These are phyloP conservation scores for Mythimna lalbum DNA, from an alignment of 2,888 invertebrate genomes.

Conservation along the genomic window DNA sequence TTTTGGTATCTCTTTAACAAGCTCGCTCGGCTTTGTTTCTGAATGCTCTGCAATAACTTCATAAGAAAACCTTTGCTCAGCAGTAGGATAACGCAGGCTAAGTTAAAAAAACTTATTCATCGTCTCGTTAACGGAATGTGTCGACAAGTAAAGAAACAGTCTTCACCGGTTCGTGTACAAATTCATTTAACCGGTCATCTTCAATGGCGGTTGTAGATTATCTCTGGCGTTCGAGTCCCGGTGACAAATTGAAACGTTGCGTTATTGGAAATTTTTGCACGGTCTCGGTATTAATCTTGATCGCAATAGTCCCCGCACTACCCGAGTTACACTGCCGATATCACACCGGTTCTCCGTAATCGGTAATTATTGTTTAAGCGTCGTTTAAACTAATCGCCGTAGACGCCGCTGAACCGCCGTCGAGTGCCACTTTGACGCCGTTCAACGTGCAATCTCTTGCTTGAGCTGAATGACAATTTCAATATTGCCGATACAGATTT, in stretches of 20 bases:
- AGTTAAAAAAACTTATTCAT: slow-evolving; percentile 18
- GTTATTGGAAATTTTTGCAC: slow-evolving; percentile 66
- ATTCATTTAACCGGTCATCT: slow-evolving; percentile 63
- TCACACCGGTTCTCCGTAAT: slow-evolving; percentile 79
- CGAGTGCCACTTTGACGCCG: slow-evolving; percentile 76
- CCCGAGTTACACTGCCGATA: slow-evolving; percentile 74
- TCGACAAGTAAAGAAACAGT: slow-evolving; percentile 51
- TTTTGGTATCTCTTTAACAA: slow-evolving; percentile 59
- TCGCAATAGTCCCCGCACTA: slow-evolving; percentile 62
- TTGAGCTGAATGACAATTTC: slow-evolving; percentile 79
- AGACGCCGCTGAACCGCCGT: slow-evolving; percentile 72
- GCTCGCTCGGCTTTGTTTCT: slow-evolving; percentile 36
- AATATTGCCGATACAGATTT: slow-evolving; percentile 81
- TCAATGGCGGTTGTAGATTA: slow-evolving; percentile 60
- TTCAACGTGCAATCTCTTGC: slow-evolving; percentile 74
- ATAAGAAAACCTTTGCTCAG: too few species aligned
- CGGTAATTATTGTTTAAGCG: slow-evolving; percentile 87
- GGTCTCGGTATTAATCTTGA: slow-evolving; percentile 65
- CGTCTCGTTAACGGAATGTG: slow-evolving; percentile 39
- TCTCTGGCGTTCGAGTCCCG: slow-evolving; percentile 54
- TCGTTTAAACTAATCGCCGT: slow-evolving; percentile 85
- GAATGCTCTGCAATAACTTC: slow-evolving; percentile 45
- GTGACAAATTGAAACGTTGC: slow-evolving; percentile 67
- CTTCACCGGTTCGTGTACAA: slow-evolving; percentile 55
- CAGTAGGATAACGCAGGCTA: too few species aligned